Evolutionary conservation across 1,140 invertebrate species (phyloP), one percentile per base, ranked within the genome.

Genomic region (Drosophila yakuba): DNA sequence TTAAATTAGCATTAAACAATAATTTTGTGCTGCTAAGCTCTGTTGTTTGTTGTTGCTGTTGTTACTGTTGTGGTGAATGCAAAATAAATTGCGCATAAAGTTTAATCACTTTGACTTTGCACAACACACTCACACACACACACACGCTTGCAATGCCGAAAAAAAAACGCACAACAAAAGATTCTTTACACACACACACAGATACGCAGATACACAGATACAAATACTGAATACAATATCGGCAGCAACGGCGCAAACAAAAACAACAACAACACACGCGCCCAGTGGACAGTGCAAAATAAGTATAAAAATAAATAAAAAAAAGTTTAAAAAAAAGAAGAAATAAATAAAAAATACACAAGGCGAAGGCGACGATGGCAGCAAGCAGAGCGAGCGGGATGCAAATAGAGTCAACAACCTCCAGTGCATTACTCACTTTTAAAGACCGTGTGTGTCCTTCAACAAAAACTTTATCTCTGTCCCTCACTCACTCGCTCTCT

Each of bases 81-180:
- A 88, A 91, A 91, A 91, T 89, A 91, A 91, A 91, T 91, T 91
- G 88, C 88, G 88, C 88, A 91, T 89, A 91, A 91, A 91, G 74
- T 91, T 91, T 91, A 91, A 91, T 91, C 89, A 88, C 88, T 84
- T 91, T 91, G 88, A 91, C 88, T 91, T 81, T 80, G 63, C 64
- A 69, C 68, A 75, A 80, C 60, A 77, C 64, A 62, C 51, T 67
- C 56, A 68, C 64, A 38, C 43, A 80, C 52, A 80, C 52, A 74
- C 61, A 62, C 51, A 73, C 17, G 17, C 56, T 62, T 64, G 36
- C 54, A 89, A 59, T 38, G 50, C 79, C 84, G 25, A 88, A 89
- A 84, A 84, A 88, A 67, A 84, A 78, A 78, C 74, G 69, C 84
- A 83, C 72, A 83, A 89, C 80, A 89, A 84, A 89, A 89, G 84